A percentile compares a stretch with the other conserved stretches of the same genome.
Evolutionary conservation across 2,113 vertebrate genomes (phyloP).

Genomic region (Athene cunicularia): DNA sequence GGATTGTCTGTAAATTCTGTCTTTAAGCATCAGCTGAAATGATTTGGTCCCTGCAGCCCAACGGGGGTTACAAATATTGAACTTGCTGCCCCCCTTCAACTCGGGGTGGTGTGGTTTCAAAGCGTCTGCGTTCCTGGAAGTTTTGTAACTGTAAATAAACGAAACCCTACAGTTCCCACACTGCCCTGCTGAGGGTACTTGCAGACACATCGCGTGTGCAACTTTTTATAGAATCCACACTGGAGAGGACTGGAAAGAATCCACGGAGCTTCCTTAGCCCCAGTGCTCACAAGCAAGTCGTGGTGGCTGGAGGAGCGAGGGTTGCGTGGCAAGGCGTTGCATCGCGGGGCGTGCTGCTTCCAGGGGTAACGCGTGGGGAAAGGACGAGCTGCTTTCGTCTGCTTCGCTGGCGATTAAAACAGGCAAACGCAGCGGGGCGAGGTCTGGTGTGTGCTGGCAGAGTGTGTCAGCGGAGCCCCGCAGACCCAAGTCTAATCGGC

Average conservation of each 20-base stretch:
- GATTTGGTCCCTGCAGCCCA: accelerated
- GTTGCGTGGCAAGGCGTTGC: accelerated
- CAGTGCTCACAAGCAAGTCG: background rate
- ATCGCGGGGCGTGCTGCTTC: accelerated
- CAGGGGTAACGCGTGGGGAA: background rate
- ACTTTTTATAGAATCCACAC: background rate
- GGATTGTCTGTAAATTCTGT: background rate
- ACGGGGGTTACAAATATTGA: background rate
- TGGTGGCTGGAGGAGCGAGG: accelerated
- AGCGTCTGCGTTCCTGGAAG: background rate
- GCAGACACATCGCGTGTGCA: background rate
- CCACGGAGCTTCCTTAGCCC: background rate
- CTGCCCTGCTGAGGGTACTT: background rate
- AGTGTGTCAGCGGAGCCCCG: background rate
- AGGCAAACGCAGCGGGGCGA: background rate
- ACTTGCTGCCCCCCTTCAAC: background rate
- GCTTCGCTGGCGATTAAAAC: background rate
- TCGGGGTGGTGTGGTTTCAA: background rate
- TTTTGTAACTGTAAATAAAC: background rate
- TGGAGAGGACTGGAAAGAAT: background rate
- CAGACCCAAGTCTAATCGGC: background rate
- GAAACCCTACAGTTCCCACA: background rate
- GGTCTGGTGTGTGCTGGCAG: background rate
- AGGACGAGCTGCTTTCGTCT: background rate
- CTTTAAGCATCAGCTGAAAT: background rate